Evolutionary conservation across 2,888 invertebrate genomes (phyloP), one percentile per base, ranked within the genome.

Genomic region (Cenopis cana): DNA sequence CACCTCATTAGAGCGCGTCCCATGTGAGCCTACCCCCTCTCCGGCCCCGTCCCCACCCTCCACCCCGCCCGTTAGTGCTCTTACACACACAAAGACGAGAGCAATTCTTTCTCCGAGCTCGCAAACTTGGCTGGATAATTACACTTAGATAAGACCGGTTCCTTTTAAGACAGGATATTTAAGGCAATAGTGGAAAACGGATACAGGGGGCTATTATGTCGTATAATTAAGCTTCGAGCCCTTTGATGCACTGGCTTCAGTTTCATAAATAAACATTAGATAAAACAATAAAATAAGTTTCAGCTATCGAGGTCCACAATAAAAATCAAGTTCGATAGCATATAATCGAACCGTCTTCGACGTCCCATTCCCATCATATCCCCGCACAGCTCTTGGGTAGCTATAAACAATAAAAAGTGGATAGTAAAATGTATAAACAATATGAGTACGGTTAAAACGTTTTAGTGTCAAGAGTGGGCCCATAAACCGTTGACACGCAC

Each of bases 1-100:
- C 93, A 93, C 93, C 92, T 93, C 93, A 93, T 93, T 93, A 93
- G 92, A 92, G 93, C 88, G 90, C 90, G 92, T 92, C 92, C 91
- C 92, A 91, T 91, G 92, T 91, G 91, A 91, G 92, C 90, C 91
- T 90, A 89, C 89, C 86, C 85, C 78, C 79, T 75, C 81, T 81
- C 82, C 77, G 4, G 12, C 76, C 76, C 76, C 76, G 76, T 73
- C 74, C 75, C 74, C 79, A 8, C 76, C 73, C n/a, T 24, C 52
- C 62, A 56, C 74, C 71, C 67, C 49, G 50, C 68, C 67, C 73
- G 52, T 74, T 74, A 74, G 77, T 75, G 79, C 80, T 80, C 84
- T 79, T 86, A 77, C 83, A 85, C 85, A 82, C 82, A 84, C 80
- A 76, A 76, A 72, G 83, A 85, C 84, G 81, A 83, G 85, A 87